phyloP scores from a whole-genome alignment of 2,113 vertebrate species.

The Vanacampus margaritifer region DNA sequence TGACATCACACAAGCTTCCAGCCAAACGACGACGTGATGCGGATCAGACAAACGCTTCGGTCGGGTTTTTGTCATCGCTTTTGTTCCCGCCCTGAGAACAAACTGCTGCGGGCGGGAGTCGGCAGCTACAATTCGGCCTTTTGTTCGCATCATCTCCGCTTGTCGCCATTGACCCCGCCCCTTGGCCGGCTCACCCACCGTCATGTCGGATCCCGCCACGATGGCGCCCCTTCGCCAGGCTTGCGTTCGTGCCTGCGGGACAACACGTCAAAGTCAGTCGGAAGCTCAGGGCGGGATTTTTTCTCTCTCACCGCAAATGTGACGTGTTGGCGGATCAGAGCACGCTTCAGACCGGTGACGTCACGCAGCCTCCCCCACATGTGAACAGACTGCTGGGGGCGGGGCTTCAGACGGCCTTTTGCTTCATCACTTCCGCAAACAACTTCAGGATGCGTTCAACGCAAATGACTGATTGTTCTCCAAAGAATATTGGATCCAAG shows the following conservation, averaged over 20 bases:
- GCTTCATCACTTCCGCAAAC: conserved; percentile 1
- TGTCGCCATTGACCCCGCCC: background rate
- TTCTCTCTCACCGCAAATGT: too few species aligned
- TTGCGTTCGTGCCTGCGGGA: background rate
- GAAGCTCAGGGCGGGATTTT: background rate
- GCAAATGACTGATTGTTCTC: background rate
- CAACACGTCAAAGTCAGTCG: background rate
- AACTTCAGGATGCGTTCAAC: background rate
- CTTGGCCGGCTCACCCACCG: background rate
- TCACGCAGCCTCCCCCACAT: background rate
- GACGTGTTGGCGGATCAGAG: background rate
- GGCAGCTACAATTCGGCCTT: conserved; percentile 9
- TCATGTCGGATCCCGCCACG: background rate
- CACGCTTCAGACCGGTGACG: background rate
- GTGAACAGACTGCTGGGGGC: conserved; percentile 1
- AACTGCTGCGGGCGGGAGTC: background rate
- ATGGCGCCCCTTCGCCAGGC: background rate
- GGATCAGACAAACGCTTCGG: conserved; percentile 12
- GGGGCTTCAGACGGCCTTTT: conserved; percentile 9
- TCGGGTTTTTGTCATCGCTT: background rate
- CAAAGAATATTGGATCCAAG: too few species aligned
- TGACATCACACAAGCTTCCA: too few species aligned
- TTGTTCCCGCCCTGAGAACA: background rate
- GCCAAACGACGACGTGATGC: background rate
- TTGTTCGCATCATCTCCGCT: conserved; percentile 3